Evolutionary conservation across 53 echinoderm and acorn worm genomes (phyloP).

Genomic region (Zoroaster sp.): DNA sequence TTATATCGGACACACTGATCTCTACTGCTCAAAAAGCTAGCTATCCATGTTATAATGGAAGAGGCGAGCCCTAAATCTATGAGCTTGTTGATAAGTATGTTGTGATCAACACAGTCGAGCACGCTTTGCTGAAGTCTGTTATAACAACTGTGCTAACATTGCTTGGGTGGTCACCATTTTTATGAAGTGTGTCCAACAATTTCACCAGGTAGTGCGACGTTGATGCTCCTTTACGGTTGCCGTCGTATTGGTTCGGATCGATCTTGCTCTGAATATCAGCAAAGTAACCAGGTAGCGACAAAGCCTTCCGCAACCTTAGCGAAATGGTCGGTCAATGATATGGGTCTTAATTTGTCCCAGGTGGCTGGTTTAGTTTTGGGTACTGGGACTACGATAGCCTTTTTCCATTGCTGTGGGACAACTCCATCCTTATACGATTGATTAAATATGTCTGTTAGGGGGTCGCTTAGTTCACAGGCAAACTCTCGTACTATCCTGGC

Average conservation of each 20-base stretch:
- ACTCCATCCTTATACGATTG: neutral
- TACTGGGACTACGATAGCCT: neutral
- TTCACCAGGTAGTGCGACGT: slow-evolving; percentile 12
- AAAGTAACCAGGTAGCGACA: neutral
- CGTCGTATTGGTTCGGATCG: slow-evolving; percentile 32
- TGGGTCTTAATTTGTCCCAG: slow-evolving; percentile 2
- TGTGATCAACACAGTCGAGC: slow-evolving; percentile 21
- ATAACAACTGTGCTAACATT: neutral
- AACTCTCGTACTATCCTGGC: slow-evolving; percentile 33
- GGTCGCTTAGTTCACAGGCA: slow-evolving; percentile 1
- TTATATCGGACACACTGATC: slow-evolving; percentile 33
- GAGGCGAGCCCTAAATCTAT: neutral
- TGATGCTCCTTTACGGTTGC: neutral
- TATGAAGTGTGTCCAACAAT: neutral
- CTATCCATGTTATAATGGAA: neutral
- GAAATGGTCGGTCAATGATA: slow-evolving; percentile 32
- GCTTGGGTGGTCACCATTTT: neutral
- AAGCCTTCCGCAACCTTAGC: slow-evolving; percentile 39
- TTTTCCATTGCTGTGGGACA: slow-evolving; percentile 9
- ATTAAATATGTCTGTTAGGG: neutral
- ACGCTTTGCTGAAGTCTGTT: slow-evolving; percentile 31
- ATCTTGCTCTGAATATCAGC: neutral
- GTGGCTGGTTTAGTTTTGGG: neutral
- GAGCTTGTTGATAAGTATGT: neutral
- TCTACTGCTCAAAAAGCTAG: slow-evolving; percentile 10